Conservation (phyloP, 2,888 invertebrate genomes). For the Drosophila incognita region DNA sequence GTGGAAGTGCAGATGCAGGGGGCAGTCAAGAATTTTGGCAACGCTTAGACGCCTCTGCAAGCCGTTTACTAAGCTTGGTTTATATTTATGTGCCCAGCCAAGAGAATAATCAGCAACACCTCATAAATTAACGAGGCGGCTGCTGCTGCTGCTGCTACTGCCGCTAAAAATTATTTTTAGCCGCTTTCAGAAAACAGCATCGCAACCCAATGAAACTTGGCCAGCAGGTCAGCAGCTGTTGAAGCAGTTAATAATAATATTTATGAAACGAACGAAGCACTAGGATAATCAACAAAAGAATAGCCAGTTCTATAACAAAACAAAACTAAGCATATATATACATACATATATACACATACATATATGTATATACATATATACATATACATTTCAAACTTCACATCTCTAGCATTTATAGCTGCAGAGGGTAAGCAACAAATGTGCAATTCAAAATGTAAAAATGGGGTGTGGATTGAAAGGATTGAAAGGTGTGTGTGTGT, state of each 20-base stretch:
- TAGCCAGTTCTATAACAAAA: not conserved
- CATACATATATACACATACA: not conserved
- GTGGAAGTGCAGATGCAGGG: conserved; percentile 13
- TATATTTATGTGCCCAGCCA: conserved; percentile 66
- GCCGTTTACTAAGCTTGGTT: conserved; percentile 22
- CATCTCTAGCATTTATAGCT: not conserved
- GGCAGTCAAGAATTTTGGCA: conserved; percentile 54
- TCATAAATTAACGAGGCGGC: conserved; percentile 63
- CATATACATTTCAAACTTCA: not conserved
- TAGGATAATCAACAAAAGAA: conserved; percentile 1
- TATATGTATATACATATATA: too few relatives aligned
- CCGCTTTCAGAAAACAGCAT: not conserved
- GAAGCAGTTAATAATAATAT: conserved; percentile 17
- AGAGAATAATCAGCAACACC: conserved; percentile 75
- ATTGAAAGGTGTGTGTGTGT: not conserved
- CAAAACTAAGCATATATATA: not conserved
- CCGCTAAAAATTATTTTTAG: conserved; percentile 18
- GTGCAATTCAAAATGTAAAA: conserved; percentile 45
- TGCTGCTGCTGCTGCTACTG: conserved; percentile 6
- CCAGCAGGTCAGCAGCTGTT: conserved; percentile 15
- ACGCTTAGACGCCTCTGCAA: conserved; percentile 44
- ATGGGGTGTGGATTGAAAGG: not conserved
- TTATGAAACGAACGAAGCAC: not conserved
- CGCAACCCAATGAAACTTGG: conserved; percentile 3
- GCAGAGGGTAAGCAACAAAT: conserved; percentile 36